Evolutionary conservation across 1,140 invertebrate species (phyloP), one percentile per base, ranked within the genome.

Genomic region (Apis cerana): DNA sequence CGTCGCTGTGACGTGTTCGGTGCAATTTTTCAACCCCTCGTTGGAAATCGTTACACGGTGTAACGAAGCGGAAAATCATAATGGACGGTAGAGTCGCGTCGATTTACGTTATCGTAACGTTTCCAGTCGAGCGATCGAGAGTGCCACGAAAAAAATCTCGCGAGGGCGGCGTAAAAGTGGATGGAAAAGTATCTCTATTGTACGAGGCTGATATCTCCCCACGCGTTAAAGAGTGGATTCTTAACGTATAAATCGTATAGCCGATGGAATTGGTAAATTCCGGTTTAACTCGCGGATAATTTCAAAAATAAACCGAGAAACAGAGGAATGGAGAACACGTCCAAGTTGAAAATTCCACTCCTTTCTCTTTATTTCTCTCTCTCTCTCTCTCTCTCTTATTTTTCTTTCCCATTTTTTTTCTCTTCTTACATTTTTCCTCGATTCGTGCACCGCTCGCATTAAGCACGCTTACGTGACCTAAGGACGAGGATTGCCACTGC

Each of bases 401-500:
- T 59, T 23, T 1, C 67, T 23, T 61, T 12, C 21, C 48, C 3
- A 19, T 62, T 59, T 54, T 23, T 2, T 56, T 23, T 33, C 3
- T 7, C 13, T 7, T 33, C 21, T 23, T 76, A 27, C 23, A 27
- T 64, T 17, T 33, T 21, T 13, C 1, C 59, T 56, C 62, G 33
- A 80, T 72, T 80, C 68, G 68, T 80, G 69, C 78, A 72, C 69
- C 27, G n/a, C 1, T 19, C 69, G 69, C 69, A 82, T 82, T 83
- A 54, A 80, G 21, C 72, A 74, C 61, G 59, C 65, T 65, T 75
- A 76, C 77, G 81, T 84, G 80, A 83, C 84, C 33, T 64, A 56
- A 48, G 21, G n/a, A n/a, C 12, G 59, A n/a, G 74, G 58, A 61
- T 85, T 79, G 77, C 83, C 74, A 77, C 88, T 83, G 88, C 89